phyloP scores from a whole-genome alignment of 1,140 invertebrate genomes.

The Charaxes varanes region DNA sequence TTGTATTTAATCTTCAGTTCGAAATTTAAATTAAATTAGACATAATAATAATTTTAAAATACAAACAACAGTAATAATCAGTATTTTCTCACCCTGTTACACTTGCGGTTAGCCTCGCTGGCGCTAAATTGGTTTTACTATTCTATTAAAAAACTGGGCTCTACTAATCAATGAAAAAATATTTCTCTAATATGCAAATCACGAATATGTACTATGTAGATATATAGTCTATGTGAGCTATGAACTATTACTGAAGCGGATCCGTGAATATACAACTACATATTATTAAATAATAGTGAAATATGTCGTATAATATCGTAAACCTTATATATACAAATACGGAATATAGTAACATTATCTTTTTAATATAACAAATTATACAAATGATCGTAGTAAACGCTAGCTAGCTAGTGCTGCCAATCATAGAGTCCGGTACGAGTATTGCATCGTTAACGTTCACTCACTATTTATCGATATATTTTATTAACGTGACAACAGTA shows the following conservation, averaged over 20 bases:
- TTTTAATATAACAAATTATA: constrained; percentile 2
- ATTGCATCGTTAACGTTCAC: no score
- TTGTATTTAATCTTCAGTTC: no score
- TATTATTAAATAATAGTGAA: constrained; percentile 4
- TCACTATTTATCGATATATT: no score
- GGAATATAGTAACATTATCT: background rate
- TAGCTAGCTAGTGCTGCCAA: no score
- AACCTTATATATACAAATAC: constrained; percentile 21
- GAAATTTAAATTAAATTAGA: no score
- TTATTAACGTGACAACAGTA: background rate
- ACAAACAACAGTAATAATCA: no score
- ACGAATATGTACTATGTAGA: constrained; percentile 34
- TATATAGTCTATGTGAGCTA: constrained; percentile 42
- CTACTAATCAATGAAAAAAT: constrained; percentile 62
- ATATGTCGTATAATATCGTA: no score
- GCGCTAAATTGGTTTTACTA: constrained; percentile 21
- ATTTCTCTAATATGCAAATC: constrained; percentile 61
- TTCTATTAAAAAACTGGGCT: constrained; percentile 24
- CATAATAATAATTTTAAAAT: no score
- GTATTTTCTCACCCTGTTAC: constrained; percentile 12
- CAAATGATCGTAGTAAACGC: no score
- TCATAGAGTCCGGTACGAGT: no score
- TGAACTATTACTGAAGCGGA: constrained; percentile 52
- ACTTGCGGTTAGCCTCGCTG: constrained; percentile 12
- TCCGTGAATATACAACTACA: constrained; percentile 46